phyloP scores from a whole-genome alignment of 2,888 invertebrate genomes.

The Trachelus tabidus region DNA sequence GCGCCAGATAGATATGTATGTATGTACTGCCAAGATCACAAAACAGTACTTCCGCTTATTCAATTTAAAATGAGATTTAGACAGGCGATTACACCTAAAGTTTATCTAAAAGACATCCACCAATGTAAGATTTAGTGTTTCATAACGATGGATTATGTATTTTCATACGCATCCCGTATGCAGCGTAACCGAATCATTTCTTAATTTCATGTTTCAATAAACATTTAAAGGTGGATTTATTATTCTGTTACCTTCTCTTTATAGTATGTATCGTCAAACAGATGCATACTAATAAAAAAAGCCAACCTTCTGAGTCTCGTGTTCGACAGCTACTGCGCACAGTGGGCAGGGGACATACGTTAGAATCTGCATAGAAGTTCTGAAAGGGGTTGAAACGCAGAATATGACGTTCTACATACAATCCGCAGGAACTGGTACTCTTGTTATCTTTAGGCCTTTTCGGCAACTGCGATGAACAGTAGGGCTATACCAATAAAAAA shows the following conservation, averaged over 20 bases:
- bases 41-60: not conserved
- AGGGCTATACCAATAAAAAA: not conserved
- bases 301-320: too few relatives aligned
- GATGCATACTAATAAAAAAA: too few relatives aligned
- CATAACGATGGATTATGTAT: not conserved
- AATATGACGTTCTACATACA: too few relatives aligned
- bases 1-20: not conserved
- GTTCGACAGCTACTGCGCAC: too few relatives aligned
- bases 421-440: too few relatives aligned
- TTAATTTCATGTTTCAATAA: not conserved
- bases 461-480: not conserved
- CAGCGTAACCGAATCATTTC: not conserved
- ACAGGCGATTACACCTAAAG: not conserved
- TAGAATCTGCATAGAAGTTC: too few relatives aligned
- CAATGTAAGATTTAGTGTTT: not conserved
- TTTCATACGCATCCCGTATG: not conserved
- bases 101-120: not conserved
- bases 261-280: too few relatives aligned
- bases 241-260: too few relatives aligned
- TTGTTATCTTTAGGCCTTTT: too few relatives aligned
- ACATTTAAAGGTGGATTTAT: too few relatives aligned
- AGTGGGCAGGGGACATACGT: too few relatives aligned
- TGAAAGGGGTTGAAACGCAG: too few relatives aligned
- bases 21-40: not conserved
- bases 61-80: not conserved